Evolutionary conservation across 2,797 vertebrate species (phyloP).

Genomic region (Streptopelia turtur): DNA sequence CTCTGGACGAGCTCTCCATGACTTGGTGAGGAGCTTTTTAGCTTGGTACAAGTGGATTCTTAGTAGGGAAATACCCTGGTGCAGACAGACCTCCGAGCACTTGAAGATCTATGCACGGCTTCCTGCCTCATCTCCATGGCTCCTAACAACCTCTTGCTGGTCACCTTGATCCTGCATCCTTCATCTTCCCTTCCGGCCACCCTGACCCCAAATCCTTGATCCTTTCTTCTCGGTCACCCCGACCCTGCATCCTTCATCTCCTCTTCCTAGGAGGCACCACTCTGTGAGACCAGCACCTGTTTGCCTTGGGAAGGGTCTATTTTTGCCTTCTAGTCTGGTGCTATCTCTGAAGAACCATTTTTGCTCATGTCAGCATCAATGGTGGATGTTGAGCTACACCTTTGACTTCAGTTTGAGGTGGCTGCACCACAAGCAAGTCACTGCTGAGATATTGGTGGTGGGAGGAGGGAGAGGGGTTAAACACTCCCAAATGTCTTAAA

Average conservation of each 20-base stretch:
- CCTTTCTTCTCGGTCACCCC: background rate
- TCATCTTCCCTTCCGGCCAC: background rate
- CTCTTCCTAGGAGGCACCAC: background rate
- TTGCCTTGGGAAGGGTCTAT: background rate
- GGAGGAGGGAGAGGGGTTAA: background rate
- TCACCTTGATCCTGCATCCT: background rate
- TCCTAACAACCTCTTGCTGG: background rate
- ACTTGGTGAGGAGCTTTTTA: background rate
- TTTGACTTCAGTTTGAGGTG: background rate
- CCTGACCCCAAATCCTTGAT: background rate
- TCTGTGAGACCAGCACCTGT: fast-evolving
- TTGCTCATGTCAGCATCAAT: background rate
- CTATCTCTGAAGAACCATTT: background rate
- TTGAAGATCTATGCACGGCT: background rate
- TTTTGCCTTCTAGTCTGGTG: background rate
- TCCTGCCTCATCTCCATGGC: background rate
- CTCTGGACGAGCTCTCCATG: background rate
- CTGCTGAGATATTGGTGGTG: background rate
- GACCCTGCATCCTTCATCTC: background rate
- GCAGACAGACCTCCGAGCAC: background rate
- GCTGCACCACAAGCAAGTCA: background rate
- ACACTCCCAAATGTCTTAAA: background rate
- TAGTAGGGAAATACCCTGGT: background rate
- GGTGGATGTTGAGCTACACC: background rate
- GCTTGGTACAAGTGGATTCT: background rate